Conservation (phyloP, 2,888 invertebrate species). For the Scaptodrosophila latifasciaeformis region DNA sequence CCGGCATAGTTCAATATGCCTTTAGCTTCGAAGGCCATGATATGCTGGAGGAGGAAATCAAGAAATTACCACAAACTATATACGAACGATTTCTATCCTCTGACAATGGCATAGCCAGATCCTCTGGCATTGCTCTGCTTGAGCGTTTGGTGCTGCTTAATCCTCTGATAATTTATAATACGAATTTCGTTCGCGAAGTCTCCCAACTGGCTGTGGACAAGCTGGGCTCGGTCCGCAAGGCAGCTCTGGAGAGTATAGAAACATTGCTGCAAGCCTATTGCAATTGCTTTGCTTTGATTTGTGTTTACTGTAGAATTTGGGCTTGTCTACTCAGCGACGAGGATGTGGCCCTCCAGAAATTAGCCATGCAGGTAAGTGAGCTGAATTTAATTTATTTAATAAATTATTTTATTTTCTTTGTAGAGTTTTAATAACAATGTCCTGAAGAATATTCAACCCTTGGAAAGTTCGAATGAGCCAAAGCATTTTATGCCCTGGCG, state of each 20-base stretch:
- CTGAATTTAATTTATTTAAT: not conserved
- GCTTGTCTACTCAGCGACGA: constrained; percentile 69
- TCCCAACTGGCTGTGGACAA: constrained; percentile 60
- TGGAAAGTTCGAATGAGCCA: constrained; percentile 71
- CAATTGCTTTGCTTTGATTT: constrained; percentile 72
- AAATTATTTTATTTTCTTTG: not conserved
- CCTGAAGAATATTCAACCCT: constrained; percentile 65
- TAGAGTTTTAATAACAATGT: constrained; percentile 72
- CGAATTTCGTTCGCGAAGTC: constrained; percentile 70
- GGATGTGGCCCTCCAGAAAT: constrained; percentile 65
- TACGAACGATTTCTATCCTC: constrained; percentile 62
- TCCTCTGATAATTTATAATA: constrained; percentile 71
- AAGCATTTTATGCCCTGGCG: constrained; percentile 74
- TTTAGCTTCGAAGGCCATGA: constrained; percentile 71
- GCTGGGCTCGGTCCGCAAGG: constrained; percentile 67
- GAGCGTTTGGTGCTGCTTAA: constrained; percentile 68
- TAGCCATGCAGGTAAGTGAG: constrained; percentile 63
- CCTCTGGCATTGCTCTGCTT: constrained; percentile 67
- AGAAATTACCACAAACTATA: constrained; percentile 63
- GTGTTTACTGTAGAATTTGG: constrained; percentile 72
- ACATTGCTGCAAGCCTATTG: constrained; percentile 62
- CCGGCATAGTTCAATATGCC: constrained; percentile 44
- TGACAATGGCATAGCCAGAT: constrained; percentile 60
- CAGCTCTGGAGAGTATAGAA: constrained; percentile 65
- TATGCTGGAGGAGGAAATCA: constrained; percentile 52